A percentile compares a stretch with the other conserved stretches of the same genome.
Evolutionary conservation across 1,140 invertebrate genomes (phyloP).

Genomic region (Bombus sylvicola): DNA sequence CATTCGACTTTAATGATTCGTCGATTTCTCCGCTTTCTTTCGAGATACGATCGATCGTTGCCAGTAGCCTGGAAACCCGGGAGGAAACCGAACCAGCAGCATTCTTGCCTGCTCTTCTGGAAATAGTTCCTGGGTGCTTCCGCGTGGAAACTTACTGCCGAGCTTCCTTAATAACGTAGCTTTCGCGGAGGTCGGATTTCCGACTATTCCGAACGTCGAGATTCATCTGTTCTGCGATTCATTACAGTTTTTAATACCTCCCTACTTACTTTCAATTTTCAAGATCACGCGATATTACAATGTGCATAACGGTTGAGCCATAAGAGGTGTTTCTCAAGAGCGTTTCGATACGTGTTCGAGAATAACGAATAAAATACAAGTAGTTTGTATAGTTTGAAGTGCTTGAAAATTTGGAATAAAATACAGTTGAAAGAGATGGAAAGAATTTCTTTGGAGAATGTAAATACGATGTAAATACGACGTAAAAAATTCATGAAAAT

Average conservation of each 20-base stretch:
- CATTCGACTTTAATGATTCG: slow-evolving; percentile 71
- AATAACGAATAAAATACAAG: neutral
- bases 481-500: neutral
- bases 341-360: neutral
- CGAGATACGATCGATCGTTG: slow-evolving; percentile 48
- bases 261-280: no score
- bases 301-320: no score
- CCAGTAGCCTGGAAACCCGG: slow-evolving; percentile 16
- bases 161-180: slow-evolving; percentile 58
- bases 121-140: slow-evolving; percentile 52
- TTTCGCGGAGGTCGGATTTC: slow-evolving; percentile 26
- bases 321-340: no score
- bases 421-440: neutral
- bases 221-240: neutral
- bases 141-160: slow-evolving; percentile 42
- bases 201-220: slow-evolving; percentile 20
- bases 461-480: neutral
- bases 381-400: neutral
- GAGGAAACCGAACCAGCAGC: slow-evolving; percentile 5
- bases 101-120: slow-evolving; percentile 41
- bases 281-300: no score
- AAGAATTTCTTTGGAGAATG: neutral
- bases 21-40: slow-evolving; percentile 45
- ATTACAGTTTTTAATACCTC: slow-evolving; percentile 14
- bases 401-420: neutral